Evolutionary conservation across 2,113 vertebrate species (phyloP).

Genomic region (Otocyon megalotis): DNA sequence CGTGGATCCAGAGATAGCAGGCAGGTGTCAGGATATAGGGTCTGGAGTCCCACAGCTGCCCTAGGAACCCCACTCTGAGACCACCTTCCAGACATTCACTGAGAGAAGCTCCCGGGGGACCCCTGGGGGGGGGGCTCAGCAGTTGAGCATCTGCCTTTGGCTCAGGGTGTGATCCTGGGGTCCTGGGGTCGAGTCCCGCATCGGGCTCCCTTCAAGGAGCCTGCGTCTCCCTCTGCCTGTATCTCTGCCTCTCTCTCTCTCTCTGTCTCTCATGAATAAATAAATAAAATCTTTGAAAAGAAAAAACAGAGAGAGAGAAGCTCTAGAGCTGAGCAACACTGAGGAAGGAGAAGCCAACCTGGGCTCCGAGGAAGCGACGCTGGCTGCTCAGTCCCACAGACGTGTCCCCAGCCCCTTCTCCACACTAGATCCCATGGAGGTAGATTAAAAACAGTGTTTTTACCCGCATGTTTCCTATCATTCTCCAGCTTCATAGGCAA

Average conservation of each 20-base stretch:
- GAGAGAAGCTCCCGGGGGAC: neutral
- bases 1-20: too few relatives aligned
- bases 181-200: too few relatives aligned
- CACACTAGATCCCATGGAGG: fast-evolving
- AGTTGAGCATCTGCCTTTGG: too few relatives aligned
- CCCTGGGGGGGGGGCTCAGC: too few relatives aligned
- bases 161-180: too few relatives aligned
- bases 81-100: fast-evolving
- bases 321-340: fast-evolving
- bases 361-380: fast-evolving
- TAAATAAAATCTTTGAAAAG: too few relatives aligned
- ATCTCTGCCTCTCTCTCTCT: too few relatives aligned
- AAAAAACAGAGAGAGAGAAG: neutral
- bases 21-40: neutral
- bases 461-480: fast-evolving
- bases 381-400: fast-evolving
- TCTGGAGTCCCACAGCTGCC: neutral
- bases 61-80: neutral
- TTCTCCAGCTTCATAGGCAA: fast-evolving
- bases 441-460: neutral
- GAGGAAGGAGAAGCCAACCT: neutral
- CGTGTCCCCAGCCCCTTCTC: neutral
- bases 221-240: too few relatives aligned
- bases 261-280: too few relatives aligned
- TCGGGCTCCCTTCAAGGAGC: too few relatives aligned